Base-by-base conservation (phyloP, 2,797 vertebrate species). In the Tympanoctomys barrerae region DNA sequence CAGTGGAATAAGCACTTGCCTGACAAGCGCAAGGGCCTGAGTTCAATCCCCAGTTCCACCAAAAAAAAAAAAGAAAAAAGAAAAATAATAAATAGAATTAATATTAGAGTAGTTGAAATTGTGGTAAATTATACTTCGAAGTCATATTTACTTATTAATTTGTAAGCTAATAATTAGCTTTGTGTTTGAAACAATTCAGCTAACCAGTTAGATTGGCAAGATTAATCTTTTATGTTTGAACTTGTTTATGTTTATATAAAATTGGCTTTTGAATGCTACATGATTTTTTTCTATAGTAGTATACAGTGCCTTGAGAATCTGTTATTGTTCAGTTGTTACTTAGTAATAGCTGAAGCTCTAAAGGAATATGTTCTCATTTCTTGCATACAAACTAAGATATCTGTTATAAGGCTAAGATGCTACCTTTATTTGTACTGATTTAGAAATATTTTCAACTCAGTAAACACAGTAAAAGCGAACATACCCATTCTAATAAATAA, bases 161-260 rank as follows among this genome's bases (percentile, higher is more conserved):
- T 79, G 16, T 59, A 57, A 22, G 62, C n/a, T 62, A 89, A 85
- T 73, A 77, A 71, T 71, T 64, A 85, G 13, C 31, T 54, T 77
- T 49, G 36, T 89, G 49, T 70, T 39, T 36, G 14, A 91, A 91
- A 75, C 49, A 87, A 57, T 3, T 91, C 28, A 57, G 42, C 68
- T 86, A 68, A 22, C 26, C 59, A 31, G 62, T 78, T 16, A 92
- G 39, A 61, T 19, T 70, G 46, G 66, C 18, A 42, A 71, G 21
- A 91, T 42, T 82, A 68, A 39, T 21, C 24, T 79, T 92, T 90
- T 95, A 62, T 92, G 61, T 22, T 89, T 92, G 62, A 70, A 42
- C 33, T 42, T 42, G 42, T 42, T 42, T 42, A 42, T 42, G 42
- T 42, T 42, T 42, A 42, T 42, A 42, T 42, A 66, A 82, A 81